Conservation (phyloP, 2,797 vertebrate species). For the Hemitrygon akajei region DNA sequence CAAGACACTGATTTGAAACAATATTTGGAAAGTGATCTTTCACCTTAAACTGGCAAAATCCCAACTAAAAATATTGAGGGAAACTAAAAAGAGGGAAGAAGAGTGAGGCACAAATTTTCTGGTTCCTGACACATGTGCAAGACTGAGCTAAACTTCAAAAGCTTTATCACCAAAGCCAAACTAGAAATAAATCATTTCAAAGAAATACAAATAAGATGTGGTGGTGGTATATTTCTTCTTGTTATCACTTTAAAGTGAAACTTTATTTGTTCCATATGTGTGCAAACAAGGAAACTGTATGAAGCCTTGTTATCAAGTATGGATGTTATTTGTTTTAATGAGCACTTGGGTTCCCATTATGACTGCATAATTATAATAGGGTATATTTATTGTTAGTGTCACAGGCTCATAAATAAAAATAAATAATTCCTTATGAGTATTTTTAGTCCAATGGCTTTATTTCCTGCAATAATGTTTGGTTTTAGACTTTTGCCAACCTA, state of each 20-base stretch:
- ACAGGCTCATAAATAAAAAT: conserved; percentile 12
- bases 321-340: not conserved
- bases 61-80: not conserved
- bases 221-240: conserved; percentile 16
- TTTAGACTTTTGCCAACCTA: not conserved
- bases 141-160: not conserved
- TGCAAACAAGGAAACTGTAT: conserved; percentile 11
- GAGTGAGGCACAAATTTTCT: not conserved
- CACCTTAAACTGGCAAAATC: not conserved
- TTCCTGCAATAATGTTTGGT: not conserved
- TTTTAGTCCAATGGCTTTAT: not conserved
- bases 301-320: not conserved
- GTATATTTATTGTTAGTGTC: conserved; percentile 1
- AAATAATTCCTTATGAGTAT: conserved; percentile 8
- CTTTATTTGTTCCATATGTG: conserved; percentile 28
- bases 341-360: conserved; percentile 28
- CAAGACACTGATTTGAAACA: not conserved
- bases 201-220: conserved; percentile 18
- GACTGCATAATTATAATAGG: conserved; percentile 4
- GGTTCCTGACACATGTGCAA: not conserved
- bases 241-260: conserved; percentile 10
- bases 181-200: not conserved
- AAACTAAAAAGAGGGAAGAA: not conserved
- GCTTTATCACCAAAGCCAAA: not conserved
- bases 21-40: not conserved